Evolutionary conservation across 2,888 invertebrate species (phyloP).

Genomic region (Tachystola acroxantha): DNA sequence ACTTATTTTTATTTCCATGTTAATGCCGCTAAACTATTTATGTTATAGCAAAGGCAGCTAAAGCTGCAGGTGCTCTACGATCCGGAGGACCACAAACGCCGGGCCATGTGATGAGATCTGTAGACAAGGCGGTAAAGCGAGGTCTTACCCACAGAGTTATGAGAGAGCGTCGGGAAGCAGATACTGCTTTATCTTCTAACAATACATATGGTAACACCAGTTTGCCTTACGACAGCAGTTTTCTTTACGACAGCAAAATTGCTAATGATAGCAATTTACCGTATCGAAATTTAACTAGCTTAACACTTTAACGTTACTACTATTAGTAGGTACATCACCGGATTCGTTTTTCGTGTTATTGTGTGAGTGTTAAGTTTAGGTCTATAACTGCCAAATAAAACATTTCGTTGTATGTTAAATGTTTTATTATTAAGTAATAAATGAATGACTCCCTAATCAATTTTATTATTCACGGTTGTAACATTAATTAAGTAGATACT

Average conservation of each 20-base stretch:
- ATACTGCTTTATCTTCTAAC: constrained; percentile 11
- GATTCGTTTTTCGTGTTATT: no score
- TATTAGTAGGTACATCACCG: not conserved
- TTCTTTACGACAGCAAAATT: not conserved
- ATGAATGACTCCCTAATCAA: no score
- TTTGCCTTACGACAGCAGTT: not conserved
- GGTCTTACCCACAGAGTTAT: constrained; percentile 33
- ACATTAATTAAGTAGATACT: no score
- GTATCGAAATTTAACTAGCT: not conserved
- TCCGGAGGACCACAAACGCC: not conserved
- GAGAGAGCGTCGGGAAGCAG: constrained; percentile 32
- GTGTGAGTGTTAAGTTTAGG: no score
- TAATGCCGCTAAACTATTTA: no score
- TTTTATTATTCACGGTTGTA: no score
- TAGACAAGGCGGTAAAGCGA: constrained; percentile 38
- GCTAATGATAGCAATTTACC: not conserved
- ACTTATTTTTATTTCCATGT: not conserved
- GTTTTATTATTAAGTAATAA: no score
- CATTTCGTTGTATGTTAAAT: no score
- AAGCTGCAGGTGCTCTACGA: constrained; percentile 37
- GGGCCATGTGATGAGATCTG: constrained; percentile 36
- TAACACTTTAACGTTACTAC: no score
- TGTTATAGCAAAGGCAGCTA: constrained; percentile 41
- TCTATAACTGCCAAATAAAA: no score
- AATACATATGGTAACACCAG: not conserved